phyloP scores from a whole-genome alignment of 2,797 vertebrate genomes.

The Balearica regulorum region DNA sequence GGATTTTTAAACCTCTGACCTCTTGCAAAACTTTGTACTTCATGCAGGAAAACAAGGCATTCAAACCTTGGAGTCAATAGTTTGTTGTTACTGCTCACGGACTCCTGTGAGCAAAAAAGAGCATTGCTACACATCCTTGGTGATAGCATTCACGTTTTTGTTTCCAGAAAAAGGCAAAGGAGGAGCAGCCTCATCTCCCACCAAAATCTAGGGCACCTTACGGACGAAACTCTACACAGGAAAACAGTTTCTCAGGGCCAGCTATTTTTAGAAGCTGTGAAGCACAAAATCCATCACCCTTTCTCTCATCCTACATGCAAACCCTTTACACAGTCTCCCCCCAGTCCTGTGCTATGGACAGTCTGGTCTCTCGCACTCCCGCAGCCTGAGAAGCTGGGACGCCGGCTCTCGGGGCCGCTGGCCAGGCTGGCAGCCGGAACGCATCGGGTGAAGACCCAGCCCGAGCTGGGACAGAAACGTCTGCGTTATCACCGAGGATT shows the following conservation, averaged over 20 bases:
- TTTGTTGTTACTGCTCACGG: background rate
- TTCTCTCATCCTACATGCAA: background rate
- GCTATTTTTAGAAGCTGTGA: background rate
- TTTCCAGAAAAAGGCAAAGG: background rate
- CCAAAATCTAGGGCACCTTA: background rate
- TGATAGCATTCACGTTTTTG: rapidly evolving
- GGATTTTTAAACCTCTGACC: background rate
- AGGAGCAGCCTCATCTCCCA: background rate
- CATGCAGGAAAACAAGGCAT: background rate
- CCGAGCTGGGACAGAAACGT: background rate
- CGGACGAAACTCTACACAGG: background rate
- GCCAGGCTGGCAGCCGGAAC: rapidly evolving
- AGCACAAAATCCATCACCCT: background rate
- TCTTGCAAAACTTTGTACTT: background rate
- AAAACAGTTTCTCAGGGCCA: background rate
- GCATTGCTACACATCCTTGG: rapidly evolving
- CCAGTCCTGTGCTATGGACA: rapidly evolving
- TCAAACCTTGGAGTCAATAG: background rate
- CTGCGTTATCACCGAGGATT: background rate
- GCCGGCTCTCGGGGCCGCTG: rapidly evolving
- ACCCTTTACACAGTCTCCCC: rapidly evolving
- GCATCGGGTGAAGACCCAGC: rapidly evolving
- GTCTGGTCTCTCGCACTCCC: rapidly evolving
- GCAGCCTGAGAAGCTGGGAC: background rate
- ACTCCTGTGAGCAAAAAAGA: background rate